Conservation (phyloP, 2,797 vertebrate species). For the Rhynchotus rufescens region DNA sequence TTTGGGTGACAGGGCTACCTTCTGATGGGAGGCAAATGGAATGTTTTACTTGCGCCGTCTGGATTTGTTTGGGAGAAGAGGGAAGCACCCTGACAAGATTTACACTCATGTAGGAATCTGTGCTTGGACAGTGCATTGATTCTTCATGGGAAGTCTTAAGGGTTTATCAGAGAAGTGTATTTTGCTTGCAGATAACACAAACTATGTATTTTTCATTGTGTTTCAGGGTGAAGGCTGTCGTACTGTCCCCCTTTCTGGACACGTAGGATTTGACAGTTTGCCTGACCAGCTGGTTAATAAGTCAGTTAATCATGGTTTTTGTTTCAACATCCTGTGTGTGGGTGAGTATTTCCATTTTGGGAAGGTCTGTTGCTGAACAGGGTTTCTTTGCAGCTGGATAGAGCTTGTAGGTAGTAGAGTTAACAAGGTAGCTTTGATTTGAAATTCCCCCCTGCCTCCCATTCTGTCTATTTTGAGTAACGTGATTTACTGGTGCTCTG, state of each 20-base stretch:
- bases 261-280: conserved; percentile 99
- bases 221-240: conserved; percentile 93
- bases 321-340: conserved; percentile 99
- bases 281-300: conserved; percentile 99
- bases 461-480: conserved; percentile 25
- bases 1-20: background rate
- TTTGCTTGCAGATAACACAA: background rate
- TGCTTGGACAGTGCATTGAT: background rate
- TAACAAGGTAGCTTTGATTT: conserved; percentile 65
- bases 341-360: conserved; percentile 89
- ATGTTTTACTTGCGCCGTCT: background rate
- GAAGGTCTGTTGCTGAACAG: conserved; percentile 70
- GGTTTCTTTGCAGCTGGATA: conserved; percentile 62
- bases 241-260: conserved; percentile 92
- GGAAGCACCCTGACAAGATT: background rate
- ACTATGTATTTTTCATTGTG: conserved; percentile 1
- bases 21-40: background rate
- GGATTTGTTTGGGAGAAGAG: background rate
- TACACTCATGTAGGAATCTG: background rate
- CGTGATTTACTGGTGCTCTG: conserved; percentile 23
- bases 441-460: background rate
- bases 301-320: conserved; percentile 97
- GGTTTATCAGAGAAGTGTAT: background rate
- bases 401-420: conserved; percentile 64
- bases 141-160: background rate